phyloP scores from a whole-genome alignment of 2,888 invertebrate genomes.

The Heteromurus nitidus region DNA sequence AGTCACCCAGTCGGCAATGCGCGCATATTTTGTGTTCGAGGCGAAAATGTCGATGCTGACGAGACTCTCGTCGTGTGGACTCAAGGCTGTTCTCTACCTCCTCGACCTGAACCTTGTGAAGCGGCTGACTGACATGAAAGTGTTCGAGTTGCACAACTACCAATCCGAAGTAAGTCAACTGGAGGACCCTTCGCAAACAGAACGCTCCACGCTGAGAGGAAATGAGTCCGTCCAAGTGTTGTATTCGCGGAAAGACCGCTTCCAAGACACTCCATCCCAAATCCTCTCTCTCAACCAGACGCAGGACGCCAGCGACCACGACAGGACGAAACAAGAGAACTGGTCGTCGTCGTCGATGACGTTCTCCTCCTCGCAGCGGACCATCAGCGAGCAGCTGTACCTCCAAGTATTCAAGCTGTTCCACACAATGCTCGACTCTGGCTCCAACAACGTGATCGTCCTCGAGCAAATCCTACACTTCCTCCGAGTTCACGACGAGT shows the following conservation, averaged over 20 bases:
- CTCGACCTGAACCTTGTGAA: conserved; percentile 68
- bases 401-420: conserved; percentile 68
- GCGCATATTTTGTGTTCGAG: conserved; percentile 71
- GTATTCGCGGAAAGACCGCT: background rate
- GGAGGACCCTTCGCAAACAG: background rate
- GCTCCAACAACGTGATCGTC: conserved; percentile 66
- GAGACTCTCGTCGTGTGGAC: conserved; percentile 69
- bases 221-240: background rate
- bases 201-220: background rate
- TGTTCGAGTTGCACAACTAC: conserved; percentile 68
- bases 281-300: background rate
- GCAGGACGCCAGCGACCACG: no score
- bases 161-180: background rate
- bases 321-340: no score
- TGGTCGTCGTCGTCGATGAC: no score
- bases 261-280: background rate
- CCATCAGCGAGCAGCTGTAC: conserved; percentile 66
- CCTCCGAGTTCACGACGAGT: conserved; percentile 49
- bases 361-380: background rate
- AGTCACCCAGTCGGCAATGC: conserved; percentile 58
- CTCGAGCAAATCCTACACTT: conserved; percentile 67
- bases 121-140: conserved; percentile 70
- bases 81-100: conserved; percentile 61
- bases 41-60: conserved; percentile 70
- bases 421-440: conserved; percentile 67